Evolutionary conservation across 2,113 vertebrate species (phyloP).

Genomic region (Eulacestoma nigropectus): DNA sequence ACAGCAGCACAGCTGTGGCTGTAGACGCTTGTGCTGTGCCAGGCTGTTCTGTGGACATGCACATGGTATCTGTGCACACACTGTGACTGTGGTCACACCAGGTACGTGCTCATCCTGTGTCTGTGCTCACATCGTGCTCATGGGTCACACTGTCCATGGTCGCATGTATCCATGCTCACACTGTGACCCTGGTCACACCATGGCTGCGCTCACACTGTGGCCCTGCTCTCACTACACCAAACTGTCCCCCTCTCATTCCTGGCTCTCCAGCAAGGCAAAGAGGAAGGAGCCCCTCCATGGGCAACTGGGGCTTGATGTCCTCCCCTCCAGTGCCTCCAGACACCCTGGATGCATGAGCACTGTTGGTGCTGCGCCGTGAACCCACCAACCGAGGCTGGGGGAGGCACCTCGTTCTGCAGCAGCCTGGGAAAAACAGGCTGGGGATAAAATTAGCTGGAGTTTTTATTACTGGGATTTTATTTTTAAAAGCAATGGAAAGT

Average conservation of each 20-base stretch:
- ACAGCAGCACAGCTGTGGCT: neutral
- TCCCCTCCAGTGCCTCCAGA: neutral
- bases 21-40: neutral
- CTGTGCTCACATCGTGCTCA: neutral
- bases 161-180: neutral
- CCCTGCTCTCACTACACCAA: neutral
- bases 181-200: neutral
- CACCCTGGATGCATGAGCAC: accelerated
- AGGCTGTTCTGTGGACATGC: neutral
- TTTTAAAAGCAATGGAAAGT: conserved; percentile 4
- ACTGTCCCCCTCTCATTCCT: neutral
- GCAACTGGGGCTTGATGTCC: accelerated
- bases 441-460: conserved; percentile 3
- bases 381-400: accelerated
- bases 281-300: neutral
- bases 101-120: neutral
- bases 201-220: neutral
- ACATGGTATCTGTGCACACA: accelerated
- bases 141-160: neutral
- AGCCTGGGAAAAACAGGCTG: neutral
- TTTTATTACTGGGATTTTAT: neutral
- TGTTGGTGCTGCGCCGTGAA: accelerated
- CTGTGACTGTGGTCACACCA: neutral
- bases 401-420: neutral
- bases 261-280: neutral